Percentiles rank a stretch among this genome's conserved stretches.
phyloP scores from a whole-genome alignment of 64 coral and sea anemone genomes.

The Montipora cactus region DNA sequence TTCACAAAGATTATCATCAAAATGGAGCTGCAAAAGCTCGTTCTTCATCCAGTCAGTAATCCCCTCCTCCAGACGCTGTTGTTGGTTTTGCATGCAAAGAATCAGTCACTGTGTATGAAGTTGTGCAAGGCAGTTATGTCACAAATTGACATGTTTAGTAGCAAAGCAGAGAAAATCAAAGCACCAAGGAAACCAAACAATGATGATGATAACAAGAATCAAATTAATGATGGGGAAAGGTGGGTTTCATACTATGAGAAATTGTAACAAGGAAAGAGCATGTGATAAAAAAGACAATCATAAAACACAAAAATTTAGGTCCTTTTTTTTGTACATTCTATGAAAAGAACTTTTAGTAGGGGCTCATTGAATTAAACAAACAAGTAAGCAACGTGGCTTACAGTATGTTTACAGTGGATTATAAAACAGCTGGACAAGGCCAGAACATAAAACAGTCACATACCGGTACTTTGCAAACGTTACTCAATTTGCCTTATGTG shows the following conservation, averaged over 20 bases:
- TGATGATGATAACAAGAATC: slow-evolving; percentile 23
- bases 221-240: slow-evolving; percentile 37
- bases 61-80: slow-evolving; percentile 81
- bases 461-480: too few relatives aligned
- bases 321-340: too few relatives aligned
- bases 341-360: too few relatives aligned
- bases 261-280: neutral
- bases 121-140: slow-evolving; percentile 86
- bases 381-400: too few relatives aligned
- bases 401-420: too few relatives aligned
- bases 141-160: slow-evolving; percentile 47
- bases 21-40: slow-evolving; percentile 71
- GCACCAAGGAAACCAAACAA: slow-evolving; percentile 12
- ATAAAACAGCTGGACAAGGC: too few relatives aligned
- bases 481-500: too few relatives aligned
- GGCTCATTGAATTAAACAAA: too few relatives aligned
- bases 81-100: slow-evolving; percentile 72
- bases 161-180: slow-evolving; percentile 25
- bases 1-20: slow-evolving; percentile 56
- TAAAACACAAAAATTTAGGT: too few relatives aligned
- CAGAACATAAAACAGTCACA: too few relatives aligned
- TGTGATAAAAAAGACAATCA: too few relatives aligned
- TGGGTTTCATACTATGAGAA: neutral
- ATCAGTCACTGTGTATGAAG: slow-evolving; percentile 81
- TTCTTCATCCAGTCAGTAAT: slow-evolving; percentile 68